Evolutionary conservation across 2,797 vertebrate species (phyloP).

Genomic region (Telmatherina bonti): DNA sequence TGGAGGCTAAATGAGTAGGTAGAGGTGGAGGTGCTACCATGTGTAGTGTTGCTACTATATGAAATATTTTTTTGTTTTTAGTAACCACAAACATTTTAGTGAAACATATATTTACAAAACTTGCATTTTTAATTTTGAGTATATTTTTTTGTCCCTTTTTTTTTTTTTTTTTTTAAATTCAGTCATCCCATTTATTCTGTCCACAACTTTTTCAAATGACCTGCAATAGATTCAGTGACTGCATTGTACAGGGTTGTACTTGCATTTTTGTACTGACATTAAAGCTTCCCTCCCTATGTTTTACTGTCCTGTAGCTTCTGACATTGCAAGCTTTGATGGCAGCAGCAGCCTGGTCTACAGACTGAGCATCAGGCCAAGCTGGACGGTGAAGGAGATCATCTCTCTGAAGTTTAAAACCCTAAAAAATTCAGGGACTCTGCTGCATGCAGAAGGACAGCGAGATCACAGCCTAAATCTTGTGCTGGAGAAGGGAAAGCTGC

Average conservation of each 20-base stretch:
- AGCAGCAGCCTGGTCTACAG: slow-evolving; percentile 90
- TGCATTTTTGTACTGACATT: background rate
- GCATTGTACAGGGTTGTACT: background rate
- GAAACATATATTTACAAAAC: no score
- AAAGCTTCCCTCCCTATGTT: background rate
- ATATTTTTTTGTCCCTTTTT: no score
- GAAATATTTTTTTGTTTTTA: no score
- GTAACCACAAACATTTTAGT: no score
- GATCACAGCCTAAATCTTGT: slow-evolving; percentile 93
- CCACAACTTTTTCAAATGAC: background rate
- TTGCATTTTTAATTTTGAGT: no score
- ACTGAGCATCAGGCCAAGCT: slow-evolving; percentile 90
- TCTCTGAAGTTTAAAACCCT: slow-evolving; percentile 95
- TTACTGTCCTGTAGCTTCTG: slow-evolving; percentile 83
- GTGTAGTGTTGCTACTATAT: no score
- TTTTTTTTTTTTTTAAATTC: background rate
- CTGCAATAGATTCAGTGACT: background rate
- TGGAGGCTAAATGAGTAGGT: no score
- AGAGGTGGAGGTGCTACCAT: no score
- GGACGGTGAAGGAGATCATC: slow-evolving; percentile 89
- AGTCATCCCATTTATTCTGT: background rate
- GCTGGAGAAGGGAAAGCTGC: slow-evolving; percentile 89
- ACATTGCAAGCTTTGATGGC: slow-evolving; percentile 93
- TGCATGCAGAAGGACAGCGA: slow-evolving; percentile 91
- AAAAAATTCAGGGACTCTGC: slow-evolving; percentile 90